Percentiles rank a stretch among this genome's conserved stretches.
phyloP scores from a whole-genome alignment of 2,113 vertebrate species.

The Hirundichthys speculiger region DNA sequence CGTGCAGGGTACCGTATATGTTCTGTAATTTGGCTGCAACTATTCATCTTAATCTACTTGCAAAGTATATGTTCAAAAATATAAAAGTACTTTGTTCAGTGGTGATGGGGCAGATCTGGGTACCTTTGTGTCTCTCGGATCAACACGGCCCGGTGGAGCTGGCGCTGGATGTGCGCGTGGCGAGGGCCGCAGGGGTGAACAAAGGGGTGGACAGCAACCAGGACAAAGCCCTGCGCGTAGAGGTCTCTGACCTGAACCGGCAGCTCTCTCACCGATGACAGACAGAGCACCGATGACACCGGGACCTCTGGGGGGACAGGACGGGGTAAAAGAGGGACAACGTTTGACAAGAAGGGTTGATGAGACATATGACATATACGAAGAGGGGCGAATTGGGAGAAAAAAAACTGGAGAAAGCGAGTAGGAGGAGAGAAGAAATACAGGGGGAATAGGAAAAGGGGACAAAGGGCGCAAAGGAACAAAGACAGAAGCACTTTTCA shows the following conservation, averaged over 20 bases:
- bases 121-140: slow-evolving; percentile 86
- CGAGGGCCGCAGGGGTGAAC: slow-evolving; percentile 86
- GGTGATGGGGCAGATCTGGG: background rate
- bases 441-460: background rate
- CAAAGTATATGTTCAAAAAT: background rate
- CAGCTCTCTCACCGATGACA: slow-evolving; percentile 90
- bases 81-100: background rate
- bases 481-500: slow-evolving; percentile 53
- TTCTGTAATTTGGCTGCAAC: slow-evolving; percentile 30
- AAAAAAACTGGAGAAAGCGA: slow-evolving; percentile 32
- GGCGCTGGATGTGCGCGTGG: slow-evolving; percentile 86
- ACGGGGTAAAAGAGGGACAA: background rate
- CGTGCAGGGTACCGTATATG: slow-evolving; percentile 39
- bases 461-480: slow-evolving; percentile 50
- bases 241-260: slow-evolving; percentile 90
- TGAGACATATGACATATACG: slow-evolving; percentile 14
- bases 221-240: slow-evolving; percentile 91
- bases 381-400: background rate
- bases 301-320: slow-evolving; percentile 77
- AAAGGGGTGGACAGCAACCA: slow-evolving; percentile 93
- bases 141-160: slow-evolving; percentile 93
- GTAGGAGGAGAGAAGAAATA: background rate
- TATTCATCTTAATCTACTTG: slow-evolving; percentile 36
- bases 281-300: slow-evolving; percentile 87
- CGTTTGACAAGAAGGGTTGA: slow-evolving; percentile 15